A percentile compares a stretch with the other conserved stretches of the same genome.
Evolutionary conservation across 1,140 invertebrate genomes (phyloP).

Genomic region (Drosophila jambulina): DNA sequence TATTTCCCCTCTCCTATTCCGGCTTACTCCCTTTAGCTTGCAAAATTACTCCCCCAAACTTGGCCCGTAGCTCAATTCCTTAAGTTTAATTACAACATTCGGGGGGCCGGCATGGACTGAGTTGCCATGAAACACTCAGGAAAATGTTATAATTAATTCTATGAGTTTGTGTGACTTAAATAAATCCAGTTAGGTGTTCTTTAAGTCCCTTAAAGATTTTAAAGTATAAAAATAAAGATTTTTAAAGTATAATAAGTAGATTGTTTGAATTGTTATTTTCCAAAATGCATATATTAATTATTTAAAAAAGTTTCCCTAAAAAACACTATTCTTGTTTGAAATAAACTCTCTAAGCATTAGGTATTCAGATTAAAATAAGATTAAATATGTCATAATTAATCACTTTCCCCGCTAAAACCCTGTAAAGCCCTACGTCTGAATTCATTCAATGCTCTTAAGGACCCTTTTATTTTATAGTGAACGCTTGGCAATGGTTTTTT

Average conservation of each 20-base stretch:
- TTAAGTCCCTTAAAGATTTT: background rate
- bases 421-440: background rate
- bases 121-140: conserved; percentile 9
- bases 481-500: background rate
- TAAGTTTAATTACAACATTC: conserved; percentile 78
- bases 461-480: conserved; percentile 12
- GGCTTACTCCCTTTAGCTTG: conserved; percentile 17
- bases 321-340: too few relatives aligned
- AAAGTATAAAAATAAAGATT: background rate
- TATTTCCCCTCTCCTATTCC: conserved; percentile 24
- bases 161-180: background rate
- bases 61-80: conserved; percentile 62
- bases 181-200: background rate
- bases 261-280: too few relatives aligned
- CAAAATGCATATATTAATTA: too few relatives aligned
- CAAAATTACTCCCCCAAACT: conserved; percentile 45
- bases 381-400: too few relatives aligned
- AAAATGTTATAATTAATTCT: conserved; percentile 15
- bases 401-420: too few relatives aligned
- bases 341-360: too few relatives aligned
- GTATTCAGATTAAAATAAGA: too few relatives aligned
- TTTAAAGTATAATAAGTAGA: background rate
- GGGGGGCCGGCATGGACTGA: background rate
- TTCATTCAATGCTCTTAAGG: background rate
- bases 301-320: too few relatives aligned